phyloP scores from a whole-genome alignment of 1,140 invertebrate species.

The Lysiphlebus fabarum region DNA sequence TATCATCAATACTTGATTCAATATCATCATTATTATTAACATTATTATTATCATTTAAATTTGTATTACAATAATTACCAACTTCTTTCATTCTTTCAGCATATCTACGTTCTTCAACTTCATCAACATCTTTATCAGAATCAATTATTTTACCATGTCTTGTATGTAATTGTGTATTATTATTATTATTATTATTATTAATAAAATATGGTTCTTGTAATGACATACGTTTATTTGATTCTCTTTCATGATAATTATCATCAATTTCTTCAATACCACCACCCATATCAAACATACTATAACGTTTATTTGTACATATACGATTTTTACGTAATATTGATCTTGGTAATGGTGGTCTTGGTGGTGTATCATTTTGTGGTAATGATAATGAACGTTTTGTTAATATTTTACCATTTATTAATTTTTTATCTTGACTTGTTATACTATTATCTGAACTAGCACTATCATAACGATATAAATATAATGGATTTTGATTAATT shows the following conservation, averaged over 20 bases:
- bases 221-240: conserved; percentile 66
- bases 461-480: conserved; percentile 79
- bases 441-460: conserved; percentile 67
- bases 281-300: conserved; percentile 76
- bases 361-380: conserved; percentile 60
- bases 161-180: conserved; percentile 49
- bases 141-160: conserved; percentile 40
- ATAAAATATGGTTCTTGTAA: conserved; percentile 70
- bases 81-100: conserved; percentile 43
- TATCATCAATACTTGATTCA: conserved; percentile 60
- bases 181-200: conserved; percentile 62
- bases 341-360: conserved; percentile 67
- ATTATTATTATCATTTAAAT: conserved; percentile 28
- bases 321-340: conserved; percentile 69
- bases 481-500: conserved; percentile 62
- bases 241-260: conserved; percentile 48
- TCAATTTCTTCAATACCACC: conserved; percentile 58
- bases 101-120: conserved; percentile 47
- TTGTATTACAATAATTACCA: not conserved
- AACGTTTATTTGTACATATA: conserved; percentile 62
- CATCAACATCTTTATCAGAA: conserved; percentile 52
- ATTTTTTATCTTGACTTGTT: conserved; percentile 52
- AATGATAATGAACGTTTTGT: conserved; percentile 66
- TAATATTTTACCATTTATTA: conserved; percentile 55
- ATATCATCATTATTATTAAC: conserved; percentile 36